phyloP scores from a whole-genome alignment of 1,140 invertebrate genomes.

The Latrodectus geometricus region DNA sequence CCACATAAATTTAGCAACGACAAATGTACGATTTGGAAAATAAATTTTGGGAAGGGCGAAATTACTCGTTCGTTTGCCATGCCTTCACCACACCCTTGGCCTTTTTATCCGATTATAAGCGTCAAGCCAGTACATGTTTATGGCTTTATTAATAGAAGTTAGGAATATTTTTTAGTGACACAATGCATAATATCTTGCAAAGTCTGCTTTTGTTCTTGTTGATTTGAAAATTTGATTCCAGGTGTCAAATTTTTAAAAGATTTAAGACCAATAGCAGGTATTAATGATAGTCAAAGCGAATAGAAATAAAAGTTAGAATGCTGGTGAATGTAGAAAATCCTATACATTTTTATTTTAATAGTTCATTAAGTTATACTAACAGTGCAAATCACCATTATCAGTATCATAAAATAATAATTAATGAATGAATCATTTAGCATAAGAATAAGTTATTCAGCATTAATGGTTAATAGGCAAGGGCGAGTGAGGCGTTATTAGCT shows the following conservation, averaged over 20 bases:
- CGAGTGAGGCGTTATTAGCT: conserved; percentile 33
- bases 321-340: not conserved
- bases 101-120: not conserved
- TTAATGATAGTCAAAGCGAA: not conserved
- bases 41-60: not conserved
- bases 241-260: too few species aligned
- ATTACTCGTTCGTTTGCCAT: conserved; percentile 17
- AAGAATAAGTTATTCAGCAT: not conserved
- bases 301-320: not conserved
- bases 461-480: conserved; percentile 28
- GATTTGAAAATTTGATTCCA: too few species aligned
- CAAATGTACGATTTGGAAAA: too few species aligned
- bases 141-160: too few species aligned
- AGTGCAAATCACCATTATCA: not conserved
- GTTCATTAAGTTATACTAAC: not conserved
- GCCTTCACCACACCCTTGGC: conserved; percentile 39
- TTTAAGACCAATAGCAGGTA: too few species aligned
- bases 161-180: too few species aligned
- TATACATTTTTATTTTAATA: not conserved
- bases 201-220: too few species aligned
- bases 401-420: not conserved
- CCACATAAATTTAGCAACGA: too few species aligned
- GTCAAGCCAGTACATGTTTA: too few species aligned
- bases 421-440: not conserved
- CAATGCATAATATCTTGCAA: too few species aligned